phyloP scores from a whole-genome alignment of 2,797 vertebrate species.

The Characodon lateralis region DNA sequence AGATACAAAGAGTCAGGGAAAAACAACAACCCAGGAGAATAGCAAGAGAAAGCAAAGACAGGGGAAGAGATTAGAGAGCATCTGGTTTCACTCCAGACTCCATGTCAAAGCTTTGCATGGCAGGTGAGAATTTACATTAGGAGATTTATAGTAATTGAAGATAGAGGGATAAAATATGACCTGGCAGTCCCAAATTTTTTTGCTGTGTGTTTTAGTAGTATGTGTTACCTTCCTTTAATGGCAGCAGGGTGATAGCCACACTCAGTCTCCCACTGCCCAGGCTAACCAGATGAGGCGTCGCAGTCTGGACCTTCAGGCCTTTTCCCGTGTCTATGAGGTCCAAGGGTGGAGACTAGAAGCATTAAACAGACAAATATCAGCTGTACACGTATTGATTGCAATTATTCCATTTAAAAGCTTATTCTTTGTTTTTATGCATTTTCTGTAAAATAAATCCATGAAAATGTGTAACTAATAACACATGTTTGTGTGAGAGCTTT shows the following conservation, averaged over 20 bases:
- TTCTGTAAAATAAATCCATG: neutral
- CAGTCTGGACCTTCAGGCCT: constrained; percentile 82
- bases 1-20: neutral
- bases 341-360: constrained; percentile 74
- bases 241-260: constrained; percentile 83
- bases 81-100: constrained; percentile 23
- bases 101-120: constrained; percentile 13
- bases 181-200: constrained; percentile 16
- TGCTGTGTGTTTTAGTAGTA: constrained; percentile 5
- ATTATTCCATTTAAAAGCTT: neutral
- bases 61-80: neutral
- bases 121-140: constrained; percentile 23
- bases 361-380: constrained; percentile 11
- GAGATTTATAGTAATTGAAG: constrained; percentile 9
- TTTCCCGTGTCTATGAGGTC: constrained; percentile 85
- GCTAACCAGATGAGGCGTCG: constrained; percentile 83
- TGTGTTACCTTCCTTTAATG: constrained; percentile 83
- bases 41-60: constrained; percentile 7
- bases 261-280: constrained; percentile 85
- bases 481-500: neutral
- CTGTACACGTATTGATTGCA: neutral
- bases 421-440: neutral
- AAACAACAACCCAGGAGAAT: neutral
- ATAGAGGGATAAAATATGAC: constrained; percentile 15
- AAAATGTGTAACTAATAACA: too few species aligned